These are phyloP conservation scores for Lepus europaeus DNA, from an alignment of 2,113 vertebrate genomes.

Conservation along the genomic window DNA sequence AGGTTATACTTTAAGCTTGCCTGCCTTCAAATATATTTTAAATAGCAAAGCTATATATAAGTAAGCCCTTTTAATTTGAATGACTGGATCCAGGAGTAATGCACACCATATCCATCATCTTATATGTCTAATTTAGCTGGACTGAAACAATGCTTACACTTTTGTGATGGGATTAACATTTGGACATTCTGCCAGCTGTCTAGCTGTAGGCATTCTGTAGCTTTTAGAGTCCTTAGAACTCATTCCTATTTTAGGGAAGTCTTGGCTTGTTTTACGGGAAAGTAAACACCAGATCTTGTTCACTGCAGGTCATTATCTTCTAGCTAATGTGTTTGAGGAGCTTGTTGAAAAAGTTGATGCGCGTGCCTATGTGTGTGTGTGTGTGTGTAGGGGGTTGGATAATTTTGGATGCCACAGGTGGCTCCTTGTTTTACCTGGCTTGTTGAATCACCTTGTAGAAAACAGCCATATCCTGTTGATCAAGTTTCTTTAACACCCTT, in stretches of 20 bases:
- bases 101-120: not conserved
- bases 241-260: not conserved
- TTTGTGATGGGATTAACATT: slow-evolving; percentile 20
- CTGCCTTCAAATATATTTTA: slow-evolving; percentile 50
- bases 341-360: not conserved
- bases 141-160: not conserved
- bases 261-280: not conserved
- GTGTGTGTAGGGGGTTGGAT: not conserved
- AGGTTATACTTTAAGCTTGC: slow-evolving; percentile 30
- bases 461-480: slow-evolving; percentile 29
- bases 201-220: not conserved
- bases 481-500: slow-evolving; percentile 34
- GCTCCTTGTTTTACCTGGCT: slow-evolving; percentile 25
- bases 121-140: not conserved
- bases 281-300: not conserved
- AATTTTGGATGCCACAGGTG: not conserved
- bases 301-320: not conserved
- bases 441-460: slow-evolving; percentile 41
- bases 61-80: slow-evolving; percentile 20
- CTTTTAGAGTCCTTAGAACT: not conserved
- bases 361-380: not conserved
- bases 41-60: slow-evolving; percentile 37
- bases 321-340: not conserved
- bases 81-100: not conserved
- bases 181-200: not conserved